Base-by-base conservation (phyloP, 2,888 invertebrate genomes). In the Imbricaverruca yamaguchii region DNA sequence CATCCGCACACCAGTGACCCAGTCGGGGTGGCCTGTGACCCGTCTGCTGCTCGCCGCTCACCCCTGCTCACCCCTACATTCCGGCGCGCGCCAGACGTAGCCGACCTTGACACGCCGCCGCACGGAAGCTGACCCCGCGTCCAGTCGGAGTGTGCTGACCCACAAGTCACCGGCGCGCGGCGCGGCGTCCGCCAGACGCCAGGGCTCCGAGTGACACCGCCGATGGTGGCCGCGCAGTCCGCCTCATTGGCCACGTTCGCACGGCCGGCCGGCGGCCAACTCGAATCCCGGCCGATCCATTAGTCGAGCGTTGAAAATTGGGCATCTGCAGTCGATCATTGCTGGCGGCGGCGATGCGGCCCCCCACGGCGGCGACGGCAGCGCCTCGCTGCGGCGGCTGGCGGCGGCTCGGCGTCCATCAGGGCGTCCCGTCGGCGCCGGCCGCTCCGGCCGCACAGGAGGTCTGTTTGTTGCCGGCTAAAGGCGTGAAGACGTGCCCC, bases 321-420 rank as follows among this genome's bases (percentile, higher is more conserved):
- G 69, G 69, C 69, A 69, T 69, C n/a, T 69, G 69, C 69, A 67
- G 69, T 69, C 69, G 74, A 74, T 74, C n/a, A 55, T 21, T 74
- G 74, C 15, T 15, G 53, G 23, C 69, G 69, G 39, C 11, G 15
- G 15, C 69, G n/a, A n/a, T 2, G 8, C 69, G 69, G 69, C 69
- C 69, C 69, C 69, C 69, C 69, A 69, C 69, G 69, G 69, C 13
- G 69, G 39, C 69, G 69, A 39, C 39, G 39, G 39, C 39, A 69
- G 69, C 69, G 69, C 69, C 74, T 0, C 74, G 55, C 8, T 10
- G 74, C 74, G 74, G 74, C 9, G 18, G 74, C 21, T 21, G 74
- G 2, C 55, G 21, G 55, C 55, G n/a, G 25, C 23, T 53, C 21
- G 21, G 55, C 21, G 74, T 55, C 11, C 74, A 53, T 53, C 55